Evolutionary conservation across 2,797 vertebrate species (phyloP).

Genomic region (Etheostoma nigrum): DNA sequence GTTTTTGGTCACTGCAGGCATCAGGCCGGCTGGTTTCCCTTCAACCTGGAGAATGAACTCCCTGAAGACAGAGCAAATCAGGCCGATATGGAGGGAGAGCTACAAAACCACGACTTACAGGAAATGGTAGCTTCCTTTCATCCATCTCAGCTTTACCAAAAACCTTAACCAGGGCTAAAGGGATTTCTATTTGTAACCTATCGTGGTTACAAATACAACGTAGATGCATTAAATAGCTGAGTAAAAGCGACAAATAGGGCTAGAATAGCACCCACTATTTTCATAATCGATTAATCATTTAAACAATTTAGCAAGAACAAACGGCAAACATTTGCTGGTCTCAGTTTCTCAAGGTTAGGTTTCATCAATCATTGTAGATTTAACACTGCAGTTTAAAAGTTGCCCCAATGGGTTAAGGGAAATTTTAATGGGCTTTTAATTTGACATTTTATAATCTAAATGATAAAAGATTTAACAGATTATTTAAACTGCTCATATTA

Average conservation of each 20-base stretch:
- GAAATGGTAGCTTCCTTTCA: constrained; percentile 78
- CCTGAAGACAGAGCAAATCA: constrained; percentile 84
- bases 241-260: neutral
- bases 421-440: neutral
- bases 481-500: neutral
- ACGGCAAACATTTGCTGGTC: neutral
- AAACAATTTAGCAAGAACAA: neutral
- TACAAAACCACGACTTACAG: constrained; percentile 87
- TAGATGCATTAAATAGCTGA: neutral
- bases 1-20: constrained; percentile 81
- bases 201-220: neutral
- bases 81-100: constrained; percentile 86
- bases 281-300: neutral
- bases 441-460: neutral
- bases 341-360: neutral
- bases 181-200: neutral
- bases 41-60: constrained; percentile 91
- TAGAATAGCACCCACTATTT: neutral
- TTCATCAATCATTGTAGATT: neutral
- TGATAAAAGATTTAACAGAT: neutral
- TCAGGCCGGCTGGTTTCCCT: constrained; percentile 96
- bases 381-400: neutral
- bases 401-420: neutral
- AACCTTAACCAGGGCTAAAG: neutral
- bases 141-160: neutral